Evolutionary conservation across 2,797 vertebrate genomes (phyloP).

Genomic region (Manis pentadactyla): DNA sequence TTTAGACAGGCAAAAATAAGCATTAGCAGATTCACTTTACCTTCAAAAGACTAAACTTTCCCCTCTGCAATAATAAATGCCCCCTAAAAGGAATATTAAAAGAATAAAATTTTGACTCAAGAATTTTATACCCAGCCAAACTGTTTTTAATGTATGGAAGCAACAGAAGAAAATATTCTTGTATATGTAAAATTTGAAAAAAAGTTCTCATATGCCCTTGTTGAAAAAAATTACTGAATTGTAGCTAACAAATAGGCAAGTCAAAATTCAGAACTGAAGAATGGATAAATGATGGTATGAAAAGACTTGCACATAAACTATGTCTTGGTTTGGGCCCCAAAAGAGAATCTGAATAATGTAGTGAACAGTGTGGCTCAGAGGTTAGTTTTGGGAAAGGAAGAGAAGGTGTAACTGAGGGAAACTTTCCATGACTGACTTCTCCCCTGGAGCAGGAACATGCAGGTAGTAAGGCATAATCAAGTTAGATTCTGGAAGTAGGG

Average conservation of each 20-base stretch:
- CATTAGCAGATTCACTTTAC: background rate
- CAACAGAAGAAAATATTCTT: background rate
- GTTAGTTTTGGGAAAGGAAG: background rate
- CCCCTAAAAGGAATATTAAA: background rate
- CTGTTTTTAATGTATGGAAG: background rate
- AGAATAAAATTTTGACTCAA: background rate
- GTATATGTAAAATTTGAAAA: background rate
- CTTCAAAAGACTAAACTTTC: background rate
- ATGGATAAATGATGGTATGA: background rate
- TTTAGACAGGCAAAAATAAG: background rate
- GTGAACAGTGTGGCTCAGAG: background rate
- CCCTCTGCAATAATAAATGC: background rate
- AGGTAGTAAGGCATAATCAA: accelerated
- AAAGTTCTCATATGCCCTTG: background rate
- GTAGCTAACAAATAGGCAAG: background rate
- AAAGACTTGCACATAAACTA: background rate
- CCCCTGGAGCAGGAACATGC: accelerated
- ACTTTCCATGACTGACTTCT: no score
- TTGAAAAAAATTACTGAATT: background rate
- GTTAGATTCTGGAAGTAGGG: background rate
- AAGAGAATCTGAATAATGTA: background rate
- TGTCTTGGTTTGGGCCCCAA: background rate
- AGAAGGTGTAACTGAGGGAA: background rate
- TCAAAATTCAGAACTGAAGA: background rate
- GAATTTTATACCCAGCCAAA: constrained; percentile 78